Base-by-base conservation (phyloP, 1,140 invertebrate species). In the Harlomillsia oculata region DNA sequence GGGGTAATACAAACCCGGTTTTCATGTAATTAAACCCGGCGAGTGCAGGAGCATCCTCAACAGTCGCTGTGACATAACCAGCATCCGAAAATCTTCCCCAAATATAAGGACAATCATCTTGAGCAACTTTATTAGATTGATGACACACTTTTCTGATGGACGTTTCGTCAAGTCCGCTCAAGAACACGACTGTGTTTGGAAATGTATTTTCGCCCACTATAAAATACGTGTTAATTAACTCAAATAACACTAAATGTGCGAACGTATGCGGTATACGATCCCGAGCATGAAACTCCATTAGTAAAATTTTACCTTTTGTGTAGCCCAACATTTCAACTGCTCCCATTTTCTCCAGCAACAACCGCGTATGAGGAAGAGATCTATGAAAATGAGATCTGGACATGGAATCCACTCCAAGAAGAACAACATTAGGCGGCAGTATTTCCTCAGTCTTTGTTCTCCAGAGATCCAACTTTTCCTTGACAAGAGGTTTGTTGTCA, bases 271-370 rank as follows among this genome's bases (percentile, higher is more conserved):
- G n/a, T n/a, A n/a, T n/a, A n/a, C n/a, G n/a, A n/a, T n/a, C n/a
- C n/a, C n/a, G n/a, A n/a, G n/a, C n/a, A n/a, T n/a, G n/a, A n/a
- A n/a, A n/a, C n/a, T n/a, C n/a, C n/a, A n/a, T n/a, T n/a, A n/a
- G n/a, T n/a, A n/a, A n/a, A n/a, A n/a, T 36, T n/a, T 28, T 25
- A 60, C 51, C 58, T 59, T 65, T 65, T 48, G 56, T 61, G 32
- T 65, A 65, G 3, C 63, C 63, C 8, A 56, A 20, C 63, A 65
- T 65, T 59, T 65, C 59, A 25, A 61, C 37, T 8, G 63, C 63
- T 25, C 59, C 63, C 1, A 61, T 40, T 11, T 50, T 36, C 23
- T 59, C 23, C 16, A 65, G 53, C n/a, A 32, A 54, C 29, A 52
- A 29, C 37, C 41, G 51, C 5, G 63, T 65, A 37, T 56, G 58